A percentile compares a stretch with the other conserved stretches of the same genome.
phyloP scores from a whole-genome alignment of 2,797 vertebrate species.

The Enteromius trimaculatus region DNA sequence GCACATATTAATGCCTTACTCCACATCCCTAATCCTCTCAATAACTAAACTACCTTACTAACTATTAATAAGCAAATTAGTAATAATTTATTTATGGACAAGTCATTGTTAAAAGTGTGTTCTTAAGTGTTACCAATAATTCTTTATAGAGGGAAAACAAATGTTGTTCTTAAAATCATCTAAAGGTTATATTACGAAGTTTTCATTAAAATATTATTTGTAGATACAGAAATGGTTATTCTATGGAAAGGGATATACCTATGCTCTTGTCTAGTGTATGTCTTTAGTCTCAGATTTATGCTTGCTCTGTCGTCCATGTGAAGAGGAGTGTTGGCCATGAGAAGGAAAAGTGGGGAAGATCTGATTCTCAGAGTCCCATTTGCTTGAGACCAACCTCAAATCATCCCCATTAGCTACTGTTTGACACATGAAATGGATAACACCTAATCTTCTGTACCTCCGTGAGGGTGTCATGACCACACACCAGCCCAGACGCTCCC shows the following conservation, averaged over 20 bases:
- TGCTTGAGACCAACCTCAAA: conserved; percentile 62
- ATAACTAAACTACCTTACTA: no score
- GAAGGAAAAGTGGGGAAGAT: conserved; percentile 2
- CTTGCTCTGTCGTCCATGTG: not conserved
- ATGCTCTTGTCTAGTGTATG: not conserved
- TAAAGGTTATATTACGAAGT: no score
- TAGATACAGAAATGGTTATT: not conserved
- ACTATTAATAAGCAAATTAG: no score
- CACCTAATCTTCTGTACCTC: conserved; percentile 29
- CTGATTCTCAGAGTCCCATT: conserved; percentile 62
- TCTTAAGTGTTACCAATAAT: no score
- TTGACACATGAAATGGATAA: conserved; percentile 20
- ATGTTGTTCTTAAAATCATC: no score
- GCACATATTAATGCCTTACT: no score
- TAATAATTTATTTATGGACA: no score
- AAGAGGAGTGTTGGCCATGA: conserved; percentile 5
- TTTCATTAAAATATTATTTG: not conserved
- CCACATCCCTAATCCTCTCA: no score
- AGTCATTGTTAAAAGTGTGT: no score
- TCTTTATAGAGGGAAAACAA: no score
- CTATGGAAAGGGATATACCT: not conserved
- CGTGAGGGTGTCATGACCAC: conserved; percentile 48
- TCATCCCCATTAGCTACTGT: conserved; percentile 46
- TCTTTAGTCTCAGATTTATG: not conserved
- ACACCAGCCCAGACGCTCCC: not conserved